Conservation (phyloP, 2,888 invertebrate genomes). For the Conus canariensis region DNA sequence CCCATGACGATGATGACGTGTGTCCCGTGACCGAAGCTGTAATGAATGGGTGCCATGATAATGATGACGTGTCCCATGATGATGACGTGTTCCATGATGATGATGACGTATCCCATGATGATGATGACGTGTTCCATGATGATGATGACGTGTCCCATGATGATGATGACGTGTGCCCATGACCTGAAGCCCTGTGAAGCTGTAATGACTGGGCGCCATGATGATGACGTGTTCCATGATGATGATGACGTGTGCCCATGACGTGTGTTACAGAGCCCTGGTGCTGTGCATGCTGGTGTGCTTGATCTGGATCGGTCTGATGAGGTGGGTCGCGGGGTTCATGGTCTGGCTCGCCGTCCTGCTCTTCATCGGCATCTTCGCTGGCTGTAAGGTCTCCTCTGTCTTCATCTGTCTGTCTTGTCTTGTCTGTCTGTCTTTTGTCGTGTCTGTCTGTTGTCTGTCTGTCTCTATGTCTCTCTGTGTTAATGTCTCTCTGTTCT, state of each 20-base stretch:
- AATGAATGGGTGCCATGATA: no score
- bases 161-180: background rate
- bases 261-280: slow-evolving; percentile 60
- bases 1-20: no score
- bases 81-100: no score
- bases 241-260: background rate
- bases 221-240: background rate
- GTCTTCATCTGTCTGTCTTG: no score
- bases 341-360: slow-evolving; percentile 93
- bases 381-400: slow-evolving; percentile 80
- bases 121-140: no score
- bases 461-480: background rate
- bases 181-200: no score
- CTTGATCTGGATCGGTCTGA: slow-evolving; percentile 91
- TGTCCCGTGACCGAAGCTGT: no score
- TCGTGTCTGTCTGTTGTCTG: background rate
- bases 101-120: no score
- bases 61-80: no score
- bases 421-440: background rate
- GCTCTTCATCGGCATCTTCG: slow-evolving; percentile 86
- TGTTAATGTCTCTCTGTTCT: no score
- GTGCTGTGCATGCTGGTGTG: slow-evolving; percentile 86
- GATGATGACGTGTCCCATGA: no score
- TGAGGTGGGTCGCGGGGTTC: slow-evolving; percentile 92
- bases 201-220: no score